Base-by-base conservation (phyloP, 2,888 invertebrate species). In the Pseudeuparius sepicola region DNA sequence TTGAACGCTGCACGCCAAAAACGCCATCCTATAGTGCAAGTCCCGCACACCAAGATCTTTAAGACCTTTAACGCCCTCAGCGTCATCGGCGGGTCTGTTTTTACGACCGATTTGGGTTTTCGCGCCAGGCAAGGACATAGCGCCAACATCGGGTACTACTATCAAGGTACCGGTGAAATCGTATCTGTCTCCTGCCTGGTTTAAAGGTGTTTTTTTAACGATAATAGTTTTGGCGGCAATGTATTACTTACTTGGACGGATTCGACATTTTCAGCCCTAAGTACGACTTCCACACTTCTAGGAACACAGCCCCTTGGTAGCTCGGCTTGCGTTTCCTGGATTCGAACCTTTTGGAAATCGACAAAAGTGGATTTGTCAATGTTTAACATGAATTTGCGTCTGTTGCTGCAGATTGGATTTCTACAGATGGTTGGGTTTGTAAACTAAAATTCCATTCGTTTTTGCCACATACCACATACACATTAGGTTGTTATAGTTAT, bases 311-410 rank as follows among this genome's bases (percentile, higher is more conserved):
- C 98, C 27, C 96, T 67, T 0, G 98, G 98, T 17, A 98, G 64
- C 60, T 98, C 98, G 0, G 90, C 80, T 61, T 99, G 98, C 0
- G 92, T 92, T 65, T 98, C 98, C 61, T 98, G 98, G 45, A 99
- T 85, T 35, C 96, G 73, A 3, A 82, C 59, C 68, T 97, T 98
- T 67, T 98, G 98, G 60, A 98, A 99, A 64, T 98, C 98, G 1
- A 97, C 84, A 64, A 99, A 99, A 13, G 78, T 66, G 0, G 94
- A 94, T 58, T 90, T 90, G 61, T 93, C 89, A 4, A 92, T 78
- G 53, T 97, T 89, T 42, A 98, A 63, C 70, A 82, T 74, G 59
- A 98, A 98, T 16, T 88, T 72, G 1, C 83, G 71, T 9, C 96
- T 73, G 60, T 98, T 98, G 34, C 78, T 81, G 59, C 98, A 99